Conservation (phyloP, 37 sponge, comb jelly and placozoan genomes). For the Aphrocallistes beatrix region DNA sequence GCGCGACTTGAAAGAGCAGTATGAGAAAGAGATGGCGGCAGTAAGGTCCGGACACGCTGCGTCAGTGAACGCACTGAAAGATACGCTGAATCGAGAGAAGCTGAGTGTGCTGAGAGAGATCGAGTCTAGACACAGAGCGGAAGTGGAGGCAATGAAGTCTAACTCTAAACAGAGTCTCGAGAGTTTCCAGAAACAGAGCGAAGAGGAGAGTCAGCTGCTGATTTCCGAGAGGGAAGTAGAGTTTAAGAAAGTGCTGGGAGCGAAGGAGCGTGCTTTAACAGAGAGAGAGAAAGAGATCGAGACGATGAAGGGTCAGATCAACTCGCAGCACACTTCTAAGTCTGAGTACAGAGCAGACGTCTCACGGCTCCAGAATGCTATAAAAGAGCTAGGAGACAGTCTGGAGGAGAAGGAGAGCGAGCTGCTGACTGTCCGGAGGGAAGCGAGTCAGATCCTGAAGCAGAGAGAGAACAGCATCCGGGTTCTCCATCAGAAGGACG, state of each 20-base stretch:
- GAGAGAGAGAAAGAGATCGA: neutral
- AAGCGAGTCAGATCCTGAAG: neutral
- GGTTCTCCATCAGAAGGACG: neutral
- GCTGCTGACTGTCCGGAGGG: neutral
- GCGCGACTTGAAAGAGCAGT: neutral
- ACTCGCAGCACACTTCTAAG: neutral
- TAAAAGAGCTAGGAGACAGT: neutral
- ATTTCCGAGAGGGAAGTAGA: neutral
- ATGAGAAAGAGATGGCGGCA: slow-evolving; percentile 2
- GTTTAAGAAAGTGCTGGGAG: neutral
- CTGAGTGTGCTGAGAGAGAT: neutral
- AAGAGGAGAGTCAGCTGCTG: neutral
- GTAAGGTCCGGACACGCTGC: neutral
- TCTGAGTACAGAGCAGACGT: neutral
- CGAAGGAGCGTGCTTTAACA: neutral
- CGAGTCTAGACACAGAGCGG: neutral
- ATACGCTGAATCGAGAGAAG: neutral
- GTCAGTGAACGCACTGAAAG: neutral
- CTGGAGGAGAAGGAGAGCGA: slow-evolving; percentile 5
- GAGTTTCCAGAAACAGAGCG: neutral
- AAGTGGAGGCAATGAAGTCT: neutral
- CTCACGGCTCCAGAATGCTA: neutral
- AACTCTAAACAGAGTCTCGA: neutral
- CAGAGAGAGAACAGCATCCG: neutral
- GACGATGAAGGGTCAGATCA: neutral